Base-by-base conservation (phyloP, 2,888 invertebrate genomes). In the Trileptium ribeirensis region DNA sequence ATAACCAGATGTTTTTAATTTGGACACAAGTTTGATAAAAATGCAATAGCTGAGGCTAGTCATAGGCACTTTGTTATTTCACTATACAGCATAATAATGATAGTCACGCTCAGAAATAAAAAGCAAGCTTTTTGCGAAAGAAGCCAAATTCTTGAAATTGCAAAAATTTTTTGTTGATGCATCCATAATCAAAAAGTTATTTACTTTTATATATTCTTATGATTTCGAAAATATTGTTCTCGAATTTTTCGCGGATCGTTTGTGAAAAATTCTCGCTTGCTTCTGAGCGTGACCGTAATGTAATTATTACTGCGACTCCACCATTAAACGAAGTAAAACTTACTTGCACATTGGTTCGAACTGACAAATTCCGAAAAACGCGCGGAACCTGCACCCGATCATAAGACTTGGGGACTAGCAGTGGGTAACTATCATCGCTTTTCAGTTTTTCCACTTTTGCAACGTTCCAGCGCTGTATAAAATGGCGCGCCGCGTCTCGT, bases 391-490 rank as follows among this genome's bases (percentile, higher is more conserved):
- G 83, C 8, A 87, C 83, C 79, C 86, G 87, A 29, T 87, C 86
- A 83, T 90, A 89, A 40, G 88, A 87, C 84, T 90, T 91, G 0
- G 91, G 91, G 75, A 91, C 83, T 79, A 91, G 85, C 81, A 89
- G 87, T 0, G 90, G 90, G 83, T 89, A 90, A 31, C 87, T 85
- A 8, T 84, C 84, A 82, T 89, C 89, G 77, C 87, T 87, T 85
- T 90, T 90, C 67, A 84, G 86, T 81, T 89, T 89, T 80, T 87
- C 86, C 40, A 87, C 83, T 37, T 81, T 19, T n/a, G 37, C 82
- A 8, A 31, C 87, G 86, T 91, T 91, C 91, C 91, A 91, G 34
- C 91, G 85, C 82, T 90, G 89, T 81, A 91, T 91, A 84, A 91
- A 91, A 85, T 91, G 91, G 51, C 91, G 85, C 1, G 90, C 90